Evolutionary conservation across 2,797 vertebrate species (phyloP), one percentile per base, ranked within the genome.

Genomic region (Galagoides demidoff): DNA sequence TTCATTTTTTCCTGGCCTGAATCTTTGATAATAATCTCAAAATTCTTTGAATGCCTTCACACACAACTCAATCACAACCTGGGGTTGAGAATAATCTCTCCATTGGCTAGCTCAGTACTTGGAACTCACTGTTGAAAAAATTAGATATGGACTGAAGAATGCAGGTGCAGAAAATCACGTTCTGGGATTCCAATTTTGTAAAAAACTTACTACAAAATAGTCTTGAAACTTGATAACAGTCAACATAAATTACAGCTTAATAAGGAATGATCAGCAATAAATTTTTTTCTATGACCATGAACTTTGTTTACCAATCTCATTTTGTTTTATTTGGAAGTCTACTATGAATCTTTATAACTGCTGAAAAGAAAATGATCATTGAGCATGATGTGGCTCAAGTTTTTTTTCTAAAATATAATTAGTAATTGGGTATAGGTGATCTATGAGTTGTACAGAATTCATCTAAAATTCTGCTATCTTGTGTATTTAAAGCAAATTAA

Each of bases 1-100:
- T 94, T 98, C 0, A 0, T 37, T 92, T 95, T 95, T 89, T 31
- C 78, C 86, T 96, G 76, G 66, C 34, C 83, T 59, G 22, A 16
- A 2, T 0, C 4, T 43, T 39, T 94, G 96, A 70, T 11, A 23
- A 82, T 20, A 57, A 27, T n/a, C 63, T 93, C 64, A 87, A 92
- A 95, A 49, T 64, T 45, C 39, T 89, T 43, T 13, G 31, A 68
- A 37, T 85, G 83, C 4, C 57, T 95, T 96, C 87, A 82, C 79
- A 66, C 85, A 39, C 37, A 93, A 16, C 37, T 94, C 43, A 90
- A 31, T 39, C 74, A 93, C 0, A 0, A 77, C 0, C 71, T 13
- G 14, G 34, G 71, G 23, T n/a, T 96, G 5, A 76, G 71, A 96
- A 85, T 91, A 84, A 95, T 64, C 5, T 82, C 13, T 85, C 17